Evolutionary conservation across 2,888 invertebrate genomes (phyloP).

Genomic region (Latrodectus hesperus): DNA sequence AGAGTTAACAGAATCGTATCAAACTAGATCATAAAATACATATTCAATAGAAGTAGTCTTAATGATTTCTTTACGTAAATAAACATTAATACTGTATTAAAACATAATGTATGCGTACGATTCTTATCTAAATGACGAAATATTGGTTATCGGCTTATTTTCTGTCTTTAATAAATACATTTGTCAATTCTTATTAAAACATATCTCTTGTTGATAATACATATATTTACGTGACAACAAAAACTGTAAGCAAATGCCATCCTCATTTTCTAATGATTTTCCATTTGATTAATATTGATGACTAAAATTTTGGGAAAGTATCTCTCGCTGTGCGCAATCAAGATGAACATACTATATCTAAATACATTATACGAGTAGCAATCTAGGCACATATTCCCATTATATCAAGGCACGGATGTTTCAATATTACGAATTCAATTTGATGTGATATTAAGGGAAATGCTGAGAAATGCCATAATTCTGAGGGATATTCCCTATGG

Average conservation of each 20-base stretch:
- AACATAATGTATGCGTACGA: no score
- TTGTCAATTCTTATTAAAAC: no score
- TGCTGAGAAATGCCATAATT: slow-evolving; percentile 16
- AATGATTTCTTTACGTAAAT: no score
- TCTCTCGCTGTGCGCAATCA: neutral
- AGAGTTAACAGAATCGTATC: no score
- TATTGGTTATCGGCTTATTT: no score
- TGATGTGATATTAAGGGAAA: slow-evolving; percentile 28
- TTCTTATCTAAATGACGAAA: no score
- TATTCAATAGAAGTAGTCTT: no score
- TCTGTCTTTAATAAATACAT: no score
- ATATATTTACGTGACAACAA: no score
- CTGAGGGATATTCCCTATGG: slow-evolving; percentile 15
- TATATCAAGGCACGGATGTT: neutral
- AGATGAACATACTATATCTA: neutral
- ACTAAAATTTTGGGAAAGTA: neutral
- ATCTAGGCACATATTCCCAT: neutral
- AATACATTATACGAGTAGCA: neutral
- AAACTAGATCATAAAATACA: no score
- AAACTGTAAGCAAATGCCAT: neutral
- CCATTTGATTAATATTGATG: neutral
- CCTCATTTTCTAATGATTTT: neutral
- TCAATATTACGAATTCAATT: slow-evolving; percentile 19
- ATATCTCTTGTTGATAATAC: no score
- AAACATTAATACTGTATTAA: no score